Evolutionary conservation across 2,113 vertebrate genomes (phyloP).

Genomic region (Pedionomus torquatus): DNA sequence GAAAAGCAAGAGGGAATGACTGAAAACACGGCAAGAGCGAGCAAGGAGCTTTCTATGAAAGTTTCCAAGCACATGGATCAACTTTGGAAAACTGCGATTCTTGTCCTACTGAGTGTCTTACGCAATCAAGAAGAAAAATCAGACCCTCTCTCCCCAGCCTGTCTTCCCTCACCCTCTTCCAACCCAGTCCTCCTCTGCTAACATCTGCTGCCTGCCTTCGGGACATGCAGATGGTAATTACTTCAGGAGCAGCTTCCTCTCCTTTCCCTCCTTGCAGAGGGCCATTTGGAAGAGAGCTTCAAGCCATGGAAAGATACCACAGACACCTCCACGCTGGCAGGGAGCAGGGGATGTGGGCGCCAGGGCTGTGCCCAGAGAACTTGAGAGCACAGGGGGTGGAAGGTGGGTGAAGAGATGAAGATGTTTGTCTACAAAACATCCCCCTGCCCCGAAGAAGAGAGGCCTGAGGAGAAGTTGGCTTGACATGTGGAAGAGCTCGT

Average conservation of each 20-base stretch:
- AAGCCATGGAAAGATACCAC: not conserved
- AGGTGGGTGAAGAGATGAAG: constrained; percentile 9
- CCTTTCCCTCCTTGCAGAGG: constrained; percentile 73
- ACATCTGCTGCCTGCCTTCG: constrained; percentile 85
- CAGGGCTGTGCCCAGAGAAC: not conserved
- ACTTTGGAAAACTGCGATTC: not conserved
- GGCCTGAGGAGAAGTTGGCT: not conserved
- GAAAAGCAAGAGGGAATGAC: not conserved
- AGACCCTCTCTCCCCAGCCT: not conserved
- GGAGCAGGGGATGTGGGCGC: not conserved
- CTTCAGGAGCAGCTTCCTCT: constrained; percentile 83
- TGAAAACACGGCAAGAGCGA: not conserved
- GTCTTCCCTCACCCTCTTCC: constrained; percentile 52
- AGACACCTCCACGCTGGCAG: not conserved
- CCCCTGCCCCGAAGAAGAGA: not conserved
- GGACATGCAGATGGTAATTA: constrained; percentile 87
- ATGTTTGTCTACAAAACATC: not conserved
- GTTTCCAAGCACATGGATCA: not conserved
- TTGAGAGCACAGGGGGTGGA: not conserved
- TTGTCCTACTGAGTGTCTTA: not conserved
- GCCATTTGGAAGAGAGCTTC: constrained; percentile 41
- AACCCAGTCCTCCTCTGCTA: constrained; percentile 71
- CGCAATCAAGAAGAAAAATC: not conserved
- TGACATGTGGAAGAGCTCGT: not conserved
- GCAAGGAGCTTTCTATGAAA: not conserved